phyloP scores from a whole-genome alignment of 2,888 invertebrate species.

The Agrypnus murinus region DNA sequence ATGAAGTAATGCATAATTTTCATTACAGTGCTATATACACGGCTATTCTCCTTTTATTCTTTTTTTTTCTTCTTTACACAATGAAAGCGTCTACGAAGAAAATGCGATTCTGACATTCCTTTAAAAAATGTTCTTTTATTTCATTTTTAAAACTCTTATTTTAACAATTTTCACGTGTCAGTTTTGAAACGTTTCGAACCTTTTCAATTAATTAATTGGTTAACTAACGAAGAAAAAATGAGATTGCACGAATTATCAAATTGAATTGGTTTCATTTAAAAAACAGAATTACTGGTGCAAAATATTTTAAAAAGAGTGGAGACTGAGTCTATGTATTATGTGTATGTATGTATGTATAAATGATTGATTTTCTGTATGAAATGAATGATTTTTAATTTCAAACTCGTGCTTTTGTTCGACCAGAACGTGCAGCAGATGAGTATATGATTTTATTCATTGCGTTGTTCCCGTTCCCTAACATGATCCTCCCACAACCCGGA shows the following conservation, averaged over 20 bases:
- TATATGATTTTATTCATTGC: slow-evolving; percentile 71
- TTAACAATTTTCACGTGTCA: too few species aligned
- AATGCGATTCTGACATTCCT: slow-evolving; percentile 58
- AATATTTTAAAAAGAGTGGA: too few species aligned
- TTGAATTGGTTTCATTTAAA: too few species aligned
- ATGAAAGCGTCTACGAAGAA: slow-evolving; percentile 62
- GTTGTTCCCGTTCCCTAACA: slow-evolving; percentile 63
- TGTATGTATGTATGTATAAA: slow-evolving; percentile 22
- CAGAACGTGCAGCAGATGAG: slow-evolving; percentile 65
- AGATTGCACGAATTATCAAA: too few species aligned
- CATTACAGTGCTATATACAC: slow-evolving; percentile 64
- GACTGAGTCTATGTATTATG: background rate
- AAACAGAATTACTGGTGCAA: too few species aligned
- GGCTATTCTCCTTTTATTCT: slow-evolving; percentile 61
- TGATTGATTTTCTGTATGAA: slow-evolving; percentile 70
- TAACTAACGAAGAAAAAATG: too few species aligned
- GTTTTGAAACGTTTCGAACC: too few species aligned
- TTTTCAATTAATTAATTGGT: too few species aligned
- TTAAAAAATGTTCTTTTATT: slow-evolving; percentile 30
- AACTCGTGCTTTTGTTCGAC: slow-evolving; percentile 65
- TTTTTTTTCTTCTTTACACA: slow-evolving; percentile 55
- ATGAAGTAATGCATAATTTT: slow-evolving; percentile 68
- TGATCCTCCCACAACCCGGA: slow-evolving; percentile 61
- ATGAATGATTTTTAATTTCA: slow-evolving; percentile 71
- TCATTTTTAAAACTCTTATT: too few species aligned